Evolutionary conservation across 2,113 vertebrate genomes (phyloP).

Genomic region (Plecturocebus donacophilus): DNA sequence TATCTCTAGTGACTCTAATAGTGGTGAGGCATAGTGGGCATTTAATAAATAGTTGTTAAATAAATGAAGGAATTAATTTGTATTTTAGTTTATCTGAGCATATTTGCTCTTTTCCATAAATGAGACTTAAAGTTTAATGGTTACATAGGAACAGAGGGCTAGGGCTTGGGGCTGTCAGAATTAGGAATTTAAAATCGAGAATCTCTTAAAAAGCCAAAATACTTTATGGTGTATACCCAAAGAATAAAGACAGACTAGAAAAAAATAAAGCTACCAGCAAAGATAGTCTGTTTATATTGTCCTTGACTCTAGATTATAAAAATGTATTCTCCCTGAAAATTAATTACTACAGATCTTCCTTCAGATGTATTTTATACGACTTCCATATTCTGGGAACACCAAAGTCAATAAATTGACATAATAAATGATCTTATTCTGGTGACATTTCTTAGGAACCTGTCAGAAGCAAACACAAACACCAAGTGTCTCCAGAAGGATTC

Average conservation of each 20-base stretch:
- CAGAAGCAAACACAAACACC: not conserved
- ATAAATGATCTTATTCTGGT: not conserved
- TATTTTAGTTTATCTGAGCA: not conserved
- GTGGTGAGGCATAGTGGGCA: not conserved
- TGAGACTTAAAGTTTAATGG: not conserved
- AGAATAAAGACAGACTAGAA: not conserved
- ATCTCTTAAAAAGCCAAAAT: not conserved
- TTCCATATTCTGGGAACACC: not conserved
- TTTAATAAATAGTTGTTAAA: not conserved
- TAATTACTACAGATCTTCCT: not conserved
- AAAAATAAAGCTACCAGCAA: not conserved
- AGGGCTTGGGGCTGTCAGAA: not conserved
- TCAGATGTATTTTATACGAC: not conserved
- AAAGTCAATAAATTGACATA: not conserved
- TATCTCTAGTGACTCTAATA: not conserved
- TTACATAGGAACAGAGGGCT: not conserved
- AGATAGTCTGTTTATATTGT: not conserved
- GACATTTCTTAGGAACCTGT: not conserved
- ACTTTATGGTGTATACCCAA: not conserved
- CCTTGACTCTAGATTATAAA: not conserved
- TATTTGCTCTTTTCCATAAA: not conserved
- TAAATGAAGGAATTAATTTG: not conserved
- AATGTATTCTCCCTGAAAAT: not conserved
- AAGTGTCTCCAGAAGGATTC: not conserved
- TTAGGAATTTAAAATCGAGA: not conserved